Base-by-base conservation (phyloP, 2,797 vertebrate genomes). In the Oreochromis grahami region DNA sequence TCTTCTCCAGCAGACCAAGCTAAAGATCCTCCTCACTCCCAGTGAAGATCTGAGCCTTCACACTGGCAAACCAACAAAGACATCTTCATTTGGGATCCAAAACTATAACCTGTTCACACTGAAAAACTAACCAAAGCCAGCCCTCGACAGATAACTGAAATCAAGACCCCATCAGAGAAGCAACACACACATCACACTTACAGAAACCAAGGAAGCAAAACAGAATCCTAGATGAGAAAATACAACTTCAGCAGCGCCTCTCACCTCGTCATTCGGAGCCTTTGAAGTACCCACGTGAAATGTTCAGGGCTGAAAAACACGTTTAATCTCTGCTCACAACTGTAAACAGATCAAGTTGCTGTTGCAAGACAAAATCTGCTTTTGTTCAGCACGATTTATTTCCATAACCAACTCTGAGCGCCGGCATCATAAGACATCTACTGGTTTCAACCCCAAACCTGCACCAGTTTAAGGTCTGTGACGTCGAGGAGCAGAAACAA, bases 251-350 rank as follows among this genome's bases (percentile, higher is more conserved):
- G n/a, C 58, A 3, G 58, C 6, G 4, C 34, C 11, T 38, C 58
- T 63, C 58, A 36, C 58, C 58, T 63, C 32, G 6, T n/a, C 58
- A 29, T 19, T 21, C 11, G 2, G 34, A 63, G 58, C 58, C 58
- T 63, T 63, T 63, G 58, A 63, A 63, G 58, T 63, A 60, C 58
- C 58, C 19, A 63, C 58, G 38, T 63, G 58, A 63, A 63, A 63
- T 38, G 58, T 63, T 63, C 58, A n/a, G 32, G 11, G 19, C 58
- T 63, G 6, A 63, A 63, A 63, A 38, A 36, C 58, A 63, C 6
- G 11, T 63, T 63, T 38, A 0, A 63, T 63, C 58, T 38, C 34
- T 63, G 34, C 13, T 63, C 34, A 63, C 58, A 63, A 63, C 58
- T 63, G 19, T 36, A 63, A 38, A 36, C 58, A 38, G 58, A 63